These are phyloP conservation scores for Pica pica DNA, from an alignment of 2,113 vertebrate species.

Conservation along the genomic window DNA sequence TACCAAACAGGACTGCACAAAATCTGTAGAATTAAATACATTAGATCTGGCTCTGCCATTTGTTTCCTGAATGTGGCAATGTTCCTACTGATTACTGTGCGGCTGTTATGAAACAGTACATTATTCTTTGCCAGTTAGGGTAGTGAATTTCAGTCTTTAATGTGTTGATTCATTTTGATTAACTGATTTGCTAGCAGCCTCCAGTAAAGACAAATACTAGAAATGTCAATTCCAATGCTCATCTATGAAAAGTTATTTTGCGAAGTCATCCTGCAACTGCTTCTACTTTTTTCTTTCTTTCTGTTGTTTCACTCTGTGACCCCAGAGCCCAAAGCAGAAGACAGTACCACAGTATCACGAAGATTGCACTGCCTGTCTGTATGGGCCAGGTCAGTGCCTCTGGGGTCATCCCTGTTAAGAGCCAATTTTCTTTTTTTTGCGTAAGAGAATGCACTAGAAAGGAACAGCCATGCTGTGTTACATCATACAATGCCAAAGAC, in stretches of 20 bases:
- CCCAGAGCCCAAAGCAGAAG: neutral
- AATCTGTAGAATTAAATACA: neutral
- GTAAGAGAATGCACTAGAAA: conserved; percentile 24
- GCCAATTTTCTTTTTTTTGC: neutral
- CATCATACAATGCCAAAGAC: neutral
- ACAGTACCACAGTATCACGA: neutral
- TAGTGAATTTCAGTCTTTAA: neutral
- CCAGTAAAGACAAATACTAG: neutral
- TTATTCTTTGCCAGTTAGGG: neutral
- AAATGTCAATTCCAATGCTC: neutral
- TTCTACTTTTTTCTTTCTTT: neutral
- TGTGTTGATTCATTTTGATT: neutral
- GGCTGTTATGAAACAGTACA: neutral
- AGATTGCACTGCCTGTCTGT: neutral
- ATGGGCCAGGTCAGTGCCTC: neutral
- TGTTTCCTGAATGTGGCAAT: neutral
- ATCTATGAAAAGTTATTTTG: neutral
- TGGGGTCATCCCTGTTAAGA: neutral
- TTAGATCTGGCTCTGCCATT: neutral
- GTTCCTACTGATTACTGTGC: neutral
- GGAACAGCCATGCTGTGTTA: neutral
- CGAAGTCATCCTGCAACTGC: neutral
- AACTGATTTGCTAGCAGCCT: neutral
- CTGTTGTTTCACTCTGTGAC: neutral
- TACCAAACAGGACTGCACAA: neutral